Conservation (phyloP, 2,797 vertebrate species). For the Silurus aristotelis region DNA sequence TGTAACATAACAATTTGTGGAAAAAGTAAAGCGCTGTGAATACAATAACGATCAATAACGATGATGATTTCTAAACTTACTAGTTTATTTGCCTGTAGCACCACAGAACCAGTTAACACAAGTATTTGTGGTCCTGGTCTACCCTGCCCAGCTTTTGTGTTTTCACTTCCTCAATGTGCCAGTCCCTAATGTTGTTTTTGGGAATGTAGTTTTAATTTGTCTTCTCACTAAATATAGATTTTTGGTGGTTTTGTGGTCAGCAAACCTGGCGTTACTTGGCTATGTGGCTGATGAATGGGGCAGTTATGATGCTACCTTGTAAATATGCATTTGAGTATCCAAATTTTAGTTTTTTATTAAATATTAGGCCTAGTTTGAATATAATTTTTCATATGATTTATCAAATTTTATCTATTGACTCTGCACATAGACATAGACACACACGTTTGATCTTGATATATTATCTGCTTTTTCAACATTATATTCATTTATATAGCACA, state of each 20-base stretch:
- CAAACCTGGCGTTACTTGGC: background rate
- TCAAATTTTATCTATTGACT: background rate
- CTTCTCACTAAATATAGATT: background rate
- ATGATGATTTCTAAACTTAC: no score
- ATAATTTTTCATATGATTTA: background rate
- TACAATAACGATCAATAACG: no score
- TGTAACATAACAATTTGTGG: no score
- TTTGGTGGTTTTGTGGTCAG: background rate
- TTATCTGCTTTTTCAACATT: background rate
- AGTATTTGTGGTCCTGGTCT: background rate
- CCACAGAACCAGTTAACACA: background rate
- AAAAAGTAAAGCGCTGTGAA: no score
- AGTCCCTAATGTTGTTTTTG: background rate
- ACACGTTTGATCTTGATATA: background rate
- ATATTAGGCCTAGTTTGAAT: background rate
- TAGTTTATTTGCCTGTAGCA: background rate
- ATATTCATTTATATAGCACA: no score
- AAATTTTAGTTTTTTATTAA: background rate
- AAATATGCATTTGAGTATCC: background rate
- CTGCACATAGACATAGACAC: constrained; percentile 1
- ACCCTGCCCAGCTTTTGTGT: background rate
- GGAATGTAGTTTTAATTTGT: background rate
- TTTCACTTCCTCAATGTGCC: background rate
- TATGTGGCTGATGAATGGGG: background rate
- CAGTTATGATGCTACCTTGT: background rate